phyloP scores from a whole-genome alignment of 1,140 invertebrate species.

The Tetramorium alpestre region DNA sequence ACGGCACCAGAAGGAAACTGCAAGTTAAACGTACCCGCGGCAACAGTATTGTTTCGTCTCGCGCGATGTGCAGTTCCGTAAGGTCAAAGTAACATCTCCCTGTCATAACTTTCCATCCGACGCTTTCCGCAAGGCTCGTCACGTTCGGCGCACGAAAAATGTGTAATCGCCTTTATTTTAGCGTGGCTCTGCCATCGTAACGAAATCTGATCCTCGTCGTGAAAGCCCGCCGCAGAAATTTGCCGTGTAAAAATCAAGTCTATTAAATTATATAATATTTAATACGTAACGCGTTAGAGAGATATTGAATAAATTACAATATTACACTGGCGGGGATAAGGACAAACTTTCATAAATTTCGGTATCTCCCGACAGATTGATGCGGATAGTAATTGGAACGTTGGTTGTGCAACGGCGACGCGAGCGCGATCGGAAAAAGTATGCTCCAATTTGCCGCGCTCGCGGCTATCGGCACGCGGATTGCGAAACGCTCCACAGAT shows the following conservation, averaged over 20 bases:
- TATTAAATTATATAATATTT: conserved; percentile 23
- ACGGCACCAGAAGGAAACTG: conserved; percentile 64
- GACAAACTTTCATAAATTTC: background rate
- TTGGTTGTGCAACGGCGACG: background rate
- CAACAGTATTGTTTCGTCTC: conserved; percentile 53
- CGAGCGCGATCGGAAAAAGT: background rate
- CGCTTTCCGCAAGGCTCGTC: background rate
- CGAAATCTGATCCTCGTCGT: background rate
- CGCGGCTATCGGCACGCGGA: background rate
- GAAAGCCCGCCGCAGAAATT: conserved; percentile 8
- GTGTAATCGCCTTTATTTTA: background rate
- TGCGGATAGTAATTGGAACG: background rate
- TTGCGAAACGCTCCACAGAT: conserved; percentile 10
- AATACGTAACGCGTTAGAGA: conserved; percentile 12
- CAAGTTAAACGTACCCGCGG: conserved; percentile 44
- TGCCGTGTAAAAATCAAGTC: background rate
- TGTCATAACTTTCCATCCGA: conserved; percentile 26
- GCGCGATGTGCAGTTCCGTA: conserved; percentile 5
- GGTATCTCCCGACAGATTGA: background rate
- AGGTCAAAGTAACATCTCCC: conserved; percentile 30
- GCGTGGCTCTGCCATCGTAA: background rate
- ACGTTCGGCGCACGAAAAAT: background rate
- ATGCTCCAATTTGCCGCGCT: conserved; percentile 9
- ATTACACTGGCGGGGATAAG: too few relatives aligned
- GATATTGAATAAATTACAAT: conserved; percentile 1